Percentiles rank a stretch among this genome's conserved stretches.
Evolutionary conservation across 2,113 vertebrate genomes (phyloP).

Genomic region (Rhynchomys soricoides): DNA sequence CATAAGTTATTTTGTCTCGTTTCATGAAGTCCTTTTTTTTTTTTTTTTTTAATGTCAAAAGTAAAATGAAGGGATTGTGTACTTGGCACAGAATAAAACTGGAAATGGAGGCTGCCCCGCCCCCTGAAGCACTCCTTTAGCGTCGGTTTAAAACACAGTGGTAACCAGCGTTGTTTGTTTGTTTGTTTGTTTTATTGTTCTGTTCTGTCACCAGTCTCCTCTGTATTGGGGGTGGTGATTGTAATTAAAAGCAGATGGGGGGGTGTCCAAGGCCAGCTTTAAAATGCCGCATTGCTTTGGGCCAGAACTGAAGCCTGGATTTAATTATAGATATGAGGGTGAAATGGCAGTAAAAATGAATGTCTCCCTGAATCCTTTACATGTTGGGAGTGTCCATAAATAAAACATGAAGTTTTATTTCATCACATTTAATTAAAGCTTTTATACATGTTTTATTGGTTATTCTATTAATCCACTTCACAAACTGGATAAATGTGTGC

Average conservation of each 20-base stretch:
- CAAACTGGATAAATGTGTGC: constrained; percentile 74
- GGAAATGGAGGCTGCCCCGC: constrained; percentile 77
- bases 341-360: constrained; percentile 78
- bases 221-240: constrained; percentile 74
- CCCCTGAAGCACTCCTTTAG: constrained; percentile 58
- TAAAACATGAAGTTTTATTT: constrained; percentile 84
- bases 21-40: constrained; percentile 85
- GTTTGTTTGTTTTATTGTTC: constrained; percentile 76
- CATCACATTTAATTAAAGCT: constrained; percentile 82
- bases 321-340: constrained; percentile 82
- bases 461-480: constrained; percentile 77
- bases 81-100: constrained; percentile 86
- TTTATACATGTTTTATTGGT: constrained; percentile 82
- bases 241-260: constrained; percentile 82
- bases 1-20: constrained; percentile 88
- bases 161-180: constrained; percentile 69
- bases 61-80: constrained; percentile 84
- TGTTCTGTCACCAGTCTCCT: constrained; percentile 74
- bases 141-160: constrained; percentile 64
- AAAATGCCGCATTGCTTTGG: constrained; percentile 68
- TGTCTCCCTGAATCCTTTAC: constrained; percentile 78
- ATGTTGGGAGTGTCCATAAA: constrained; percentile 82
- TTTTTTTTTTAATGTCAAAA: constrained; percentile 82
- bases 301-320: constrained; percentile 80
- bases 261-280: constrained; percentile 71